phyloP scores from a whole-genome alignment of 2,113 vertebrate genomes.

The Ploceus nigricollis region DNA sequence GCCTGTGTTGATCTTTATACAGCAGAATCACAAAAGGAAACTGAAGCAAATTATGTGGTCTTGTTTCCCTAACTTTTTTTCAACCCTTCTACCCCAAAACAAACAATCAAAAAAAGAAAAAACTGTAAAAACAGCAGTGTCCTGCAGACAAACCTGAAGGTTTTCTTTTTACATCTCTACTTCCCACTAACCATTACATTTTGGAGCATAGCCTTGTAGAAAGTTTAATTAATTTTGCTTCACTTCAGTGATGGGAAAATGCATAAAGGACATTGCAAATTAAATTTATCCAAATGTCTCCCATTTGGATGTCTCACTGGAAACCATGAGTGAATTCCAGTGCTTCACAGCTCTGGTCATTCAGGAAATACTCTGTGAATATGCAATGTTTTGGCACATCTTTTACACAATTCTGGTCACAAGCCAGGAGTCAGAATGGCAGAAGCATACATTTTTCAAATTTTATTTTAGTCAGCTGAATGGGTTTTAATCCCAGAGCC shows the following conservation, averaged over 20 bases:
- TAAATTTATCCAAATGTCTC: not conserved
- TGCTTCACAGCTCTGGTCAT: not conserved
- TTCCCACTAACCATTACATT: not conserved
- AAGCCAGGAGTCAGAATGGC: not conserved
- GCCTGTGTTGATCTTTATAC: not conserved
- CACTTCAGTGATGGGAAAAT: not conserved
- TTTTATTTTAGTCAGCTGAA: slow-evolving; percentile 10
- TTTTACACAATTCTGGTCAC: not conserved
- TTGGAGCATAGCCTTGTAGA: not conserved
- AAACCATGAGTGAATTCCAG: slow-evolving; percentile 20
- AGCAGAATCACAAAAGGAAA: not conserved
- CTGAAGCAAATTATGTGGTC: not conserved
- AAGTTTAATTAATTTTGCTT: slow-evolving; percentile 19
- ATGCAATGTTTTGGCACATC: slow-evolving; percentile 7
- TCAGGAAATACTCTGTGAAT: slow-evolving; percentile 20
- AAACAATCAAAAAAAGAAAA: not conserved
- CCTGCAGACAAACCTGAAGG: not conserved
- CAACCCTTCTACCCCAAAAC: not conserved
- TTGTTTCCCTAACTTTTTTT: not conserved
- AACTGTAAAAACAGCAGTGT: not conserved
- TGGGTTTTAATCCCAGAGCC: not conserved
- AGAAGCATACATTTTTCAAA: slow-evolving; percentile 15
- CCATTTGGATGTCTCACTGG: not conserved
- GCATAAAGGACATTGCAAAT: not conserved
- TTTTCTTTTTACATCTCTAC: not conserved